These are phyloP conservation scores for Epinephelus malabaricus DNA, from an alignment of 2,797 vertebrate genomes.

Conservation along the genomic window DNA sequence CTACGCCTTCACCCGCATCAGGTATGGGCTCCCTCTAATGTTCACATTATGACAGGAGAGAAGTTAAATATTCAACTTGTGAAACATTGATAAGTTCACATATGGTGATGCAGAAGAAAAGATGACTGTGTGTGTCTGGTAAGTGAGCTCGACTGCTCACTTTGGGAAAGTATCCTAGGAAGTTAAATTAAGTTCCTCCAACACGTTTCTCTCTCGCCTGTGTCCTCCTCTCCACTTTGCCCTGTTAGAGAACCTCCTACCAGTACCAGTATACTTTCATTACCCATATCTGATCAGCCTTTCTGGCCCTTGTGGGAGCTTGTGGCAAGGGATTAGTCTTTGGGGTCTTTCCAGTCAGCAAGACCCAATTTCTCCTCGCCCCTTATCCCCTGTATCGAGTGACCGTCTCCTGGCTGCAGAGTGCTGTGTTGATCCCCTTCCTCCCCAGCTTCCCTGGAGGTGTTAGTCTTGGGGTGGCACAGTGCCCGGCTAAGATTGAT, in stretches of 20 bases:
- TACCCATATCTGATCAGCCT: constrained; percentile 58
- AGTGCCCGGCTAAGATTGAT: constrained; percentile 52
- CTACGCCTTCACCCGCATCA: constrained; percentile 97
- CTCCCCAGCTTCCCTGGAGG: constrained; percentile 30
- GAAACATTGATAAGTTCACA: background rate
- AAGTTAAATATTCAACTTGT: background rate
- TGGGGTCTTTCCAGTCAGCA: constrained; percentile 42
- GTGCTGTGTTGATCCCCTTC: constrained; percentile 23
- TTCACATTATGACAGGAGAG: too few species aligned
- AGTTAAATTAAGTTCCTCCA: constrained; percentile 40
- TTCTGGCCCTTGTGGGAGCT: background rate
- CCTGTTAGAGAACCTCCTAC: constrained; percentile 13
- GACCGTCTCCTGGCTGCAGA: constrained; percentile 39
- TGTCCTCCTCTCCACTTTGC: constrained; percentile 6
- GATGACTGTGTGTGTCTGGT: background rate
- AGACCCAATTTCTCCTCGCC: constrained; percentile 38
- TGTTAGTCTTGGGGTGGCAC: constrained; percentile 41
- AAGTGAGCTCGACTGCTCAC: background rate
- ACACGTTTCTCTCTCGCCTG: background rate
- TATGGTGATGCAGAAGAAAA: background rate
- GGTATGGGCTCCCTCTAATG: constrained; percentile 75
- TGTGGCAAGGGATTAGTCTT: constrained; percentile 47
- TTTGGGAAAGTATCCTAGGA: constrained; percentile 6
- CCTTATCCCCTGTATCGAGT: constrained; percentile 42
- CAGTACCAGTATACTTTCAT: constrained; percentile 31